Base-by-base conservation (phyloP, 2,888 invertebrate genomes). In the Caenorhabditis doughertyi region DNA sequence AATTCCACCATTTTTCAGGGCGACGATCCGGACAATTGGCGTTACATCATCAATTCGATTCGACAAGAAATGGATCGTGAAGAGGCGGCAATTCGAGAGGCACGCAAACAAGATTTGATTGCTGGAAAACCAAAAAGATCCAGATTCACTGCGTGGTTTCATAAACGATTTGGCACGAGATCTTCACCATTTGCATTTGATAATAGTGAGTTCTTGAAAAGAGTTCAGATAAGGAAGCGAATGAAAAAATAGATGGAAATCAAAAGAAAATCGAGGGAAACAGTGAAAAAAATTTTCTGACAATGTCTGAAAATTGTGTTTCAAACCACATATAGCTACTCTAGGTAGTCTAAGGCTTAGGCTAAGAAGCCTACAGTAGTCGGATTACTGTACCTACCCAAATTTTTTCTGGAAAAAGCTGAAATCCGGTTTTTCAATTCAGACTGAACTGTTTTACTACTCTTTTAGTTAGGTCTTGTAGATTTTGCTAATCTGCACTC, bases 21-120 rank as follows among this genome's bases (percentile, higher is more conserved):
- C 23, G 88, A 85, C 56, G 86, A 87, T 56, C 84, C 85, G 8
- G 85, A 85, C 62, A 81, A 87, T 25, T 88, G 88, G 88, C 85
- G 87, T 13, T 88, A 86, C 79, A 85, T 86, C 29, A 85, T 88
- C 77, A 87, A 86, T 68, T 77, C 77, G 29, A 84, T 88, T 67
- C 84, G 88, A 1, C 87, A 85, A 51, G 86, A 85, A 29, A 81
- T 88, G 84, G 83, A 80, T 65, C 80, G 86, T 27, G 88, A 88
- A 56, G 88, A 88, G 71, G 85, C 84, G 2, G 84, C 84, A 39
- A 65, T 86, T 11, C 71, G 84, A 21, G 85, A 85, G 42, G 64
- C 83, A 2, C 53, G 79, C 21, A 77, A 83, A 27, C 68, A 73
- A 44, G 79, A 73, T 47, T 16, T 76, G 29, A 72, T 74, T 5